These are phyloP conservation scores for Eupithecia dodoneata DNA, from an alignment of 2,888 invertebrate genomes.

Conservation along the genomic window DNA sequence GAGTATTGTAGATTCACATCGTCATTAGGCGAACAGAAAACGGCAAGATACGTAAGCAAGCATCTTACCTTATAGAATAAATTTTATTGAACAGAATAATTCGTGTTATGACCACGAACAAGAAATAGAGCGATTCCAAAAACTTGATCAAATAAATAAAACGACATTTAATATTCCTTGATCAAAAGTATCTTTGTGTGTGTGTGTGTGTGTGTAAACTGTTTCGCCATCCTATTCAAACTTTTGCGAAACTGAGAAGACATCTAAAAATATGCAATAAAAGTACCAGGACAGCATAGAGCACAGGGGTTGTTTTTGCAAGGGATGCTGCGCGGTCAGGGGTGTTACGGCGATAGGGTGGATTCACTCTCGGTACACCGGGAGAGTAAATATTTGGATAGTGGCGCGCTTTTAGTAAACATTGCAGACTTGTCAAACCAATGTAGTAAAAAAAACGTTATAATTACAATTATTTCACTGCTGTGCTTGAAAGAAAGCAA, in stretches of 20 bases:
- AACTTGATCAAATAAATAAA: neutral
- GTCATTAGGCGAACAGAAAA: conserved; percentile 61
- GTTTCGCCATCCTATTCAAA: conserved; percentile 26
- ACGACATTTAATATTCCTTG: neutral
- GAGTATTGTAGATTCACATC: conserved; percentile 66
- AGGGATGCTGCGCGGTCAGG: conserved; percentile 78
- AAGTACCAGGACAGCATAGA: conserved; percentile 75
- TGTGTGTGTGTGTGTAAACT: no score
- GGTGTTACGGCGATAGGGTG: conserved; percentile 60
- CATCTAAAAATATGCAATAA: conserved; percentile 80
- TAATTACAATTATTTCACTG: neutral
- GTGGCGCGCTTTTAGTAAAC: neutral
- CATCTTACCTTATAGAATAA: conserved; percentile 18
- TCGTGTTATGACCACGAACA: neutral
- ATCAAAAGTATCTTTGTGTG: neutral
- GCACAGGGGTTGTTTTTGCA: conserved; percentile 66
- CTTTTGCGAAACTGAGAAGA: conserved; percentile 69
- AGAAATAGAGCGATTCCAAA: neutral
- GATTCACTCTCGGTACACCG: conserved; percentile 52
- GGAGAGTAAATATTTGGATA: conserved; percentile 40
- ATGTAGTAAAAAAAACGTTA: neutral
- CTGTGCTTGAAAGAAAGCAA: neutral
- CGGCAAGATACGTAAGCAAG: conserved; percentile 42
- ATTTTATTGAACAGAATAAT: no score
- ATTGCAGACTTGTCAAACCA: neutral